Evolutionary conservation across 2,888 invertebrate species (phyloP).

Genomic region (Acrobasis suavella): DNA sequence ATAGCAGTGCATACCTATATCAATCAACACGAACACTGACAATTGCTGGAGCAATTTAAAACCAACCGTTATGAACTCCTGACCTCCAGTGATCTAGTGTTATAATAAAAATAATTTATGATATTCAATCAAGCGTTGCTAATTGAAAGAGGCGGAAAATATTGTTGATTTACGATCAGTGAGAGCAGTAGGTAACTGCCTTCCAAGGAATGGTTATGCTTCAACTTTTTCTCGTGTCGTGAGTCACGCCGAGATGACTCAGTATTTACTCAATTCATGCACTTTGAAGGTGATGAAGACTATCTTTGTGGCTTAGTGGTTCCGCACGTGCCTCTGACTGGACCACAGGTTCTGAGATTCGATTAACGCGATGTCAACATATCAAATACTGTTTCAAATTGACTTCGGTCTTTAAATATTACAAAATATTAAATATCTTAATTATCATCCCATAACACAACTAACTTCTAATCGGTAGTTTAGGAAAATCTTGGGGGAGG

Average conservation of each 20-base stretch:
- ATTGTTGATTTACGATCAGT: neutral
- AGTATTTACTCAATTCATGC: neutral
- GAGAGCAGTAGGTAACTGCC: neutral
- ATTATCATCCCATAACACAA: too few relatives aligned
- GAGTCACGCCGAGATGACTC: constrained; percentile 20
- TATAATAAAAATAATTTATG: constrained; percentile 4
- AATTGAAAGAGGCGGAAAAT: constrained; percentile 10
- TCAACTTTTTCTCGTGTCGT: constrained; percentile 9
- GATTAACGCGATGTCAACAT: too few relatives aligned
- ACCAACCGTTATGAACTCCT: constrained; percentile 1
- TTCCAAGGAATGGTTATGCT: neutral
- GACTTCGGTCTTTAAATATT: too few relatives aligned
- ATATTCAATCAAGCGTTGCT: constrained; percentile 8
- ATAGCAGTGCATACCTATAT: constrained; percentile 3
- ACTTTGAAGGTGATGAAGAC: neutral
- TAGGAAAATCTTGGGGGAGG: too few relatives aligned
- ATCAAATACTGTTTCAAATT: too few relatives aligned
- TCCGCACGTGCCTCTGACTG: too few relatives aligned
- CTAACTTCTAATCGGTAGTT: too few relatives aligned
- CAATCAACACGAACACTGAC: constrained; percentile 5
- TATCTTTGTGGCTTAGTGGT: too few relatives aligned
- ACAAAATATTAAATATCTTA: too few relatives aligned
- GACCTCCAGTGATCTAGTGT: constrained; percentile 11
- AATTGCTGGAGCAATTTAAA: constrained; percentile 10
- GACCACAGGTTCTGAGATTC: too few relatives aligned